phyloP scores from a whole-genome alignment of 2,888 invertebrate genomes.

The Idaea biselata region DNA sequence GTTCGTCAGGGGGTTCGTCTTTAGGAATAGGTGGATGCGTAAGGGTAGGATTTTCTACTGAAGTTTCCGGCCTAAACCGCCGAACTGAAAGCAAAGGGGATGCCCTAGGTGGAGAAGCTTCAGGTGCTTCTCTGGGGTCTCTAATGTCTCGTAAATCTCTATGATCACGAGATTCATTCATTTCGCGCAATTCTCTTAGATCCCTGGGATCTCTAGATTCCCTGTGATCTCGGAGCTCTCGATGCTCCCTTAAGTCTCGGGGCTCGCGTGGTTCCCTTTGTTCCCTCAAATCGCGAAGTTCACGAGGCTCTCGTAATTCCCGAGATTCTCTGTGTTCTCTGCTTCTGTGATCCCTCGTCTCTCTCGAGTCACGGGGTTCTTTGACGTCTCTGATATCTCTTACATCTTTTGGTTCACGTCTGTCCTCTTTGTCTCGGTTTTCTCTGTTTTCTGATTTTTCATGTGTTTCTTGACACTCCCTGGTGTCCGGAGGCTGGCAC shows the following conservation, averaged over 20 bases:
- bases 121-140: constrained; percentile 63
- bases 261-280: constrained; percentile 55
- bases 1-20: constrained; percentile 78
- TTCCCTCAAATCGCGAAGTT: constrained; percentile 52
- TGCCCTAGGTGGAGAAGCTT: constrained; percentile 73
- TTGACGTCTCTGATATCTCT: constrained; percentile 55
- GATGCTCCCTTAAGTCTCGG: constrained; percentile 58
- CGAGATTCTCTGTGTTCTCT: constrained; percentile 31
- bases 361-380: constrained; percentile 63
- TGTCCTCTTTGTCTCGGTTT: constrained; percentile 62
- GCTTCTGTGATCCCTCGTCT: constrained; percentile 49
- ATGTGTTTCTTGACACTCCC: constrained; percentile 57
- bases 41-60: constrained; percentile 57
- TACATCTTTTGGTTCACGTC: constrained; percentile 57
- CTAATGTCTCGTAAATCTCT: constrained; percentile 58
- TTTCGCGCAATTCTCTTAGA: constrained; percentile 51
- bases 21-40: constrained; percentile 77
- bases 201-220: constrained; percentile 52
- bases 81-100: constrained; percentile 72
- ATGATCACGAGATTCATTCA: constrained; percentile 53
- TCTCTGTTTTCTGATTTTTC: constrained; percentile 63
- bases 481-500: constrained; percentile 61
- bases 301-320: constrained; percentile 61
- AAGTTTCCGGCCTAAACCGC: constrained; percentile 66
- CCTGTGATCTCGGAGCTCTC: constrained; percentile 56